Base-by-base conservation (phyloP, 2,888 invertebrate genomes). In the Dicycla oo region DNA sequence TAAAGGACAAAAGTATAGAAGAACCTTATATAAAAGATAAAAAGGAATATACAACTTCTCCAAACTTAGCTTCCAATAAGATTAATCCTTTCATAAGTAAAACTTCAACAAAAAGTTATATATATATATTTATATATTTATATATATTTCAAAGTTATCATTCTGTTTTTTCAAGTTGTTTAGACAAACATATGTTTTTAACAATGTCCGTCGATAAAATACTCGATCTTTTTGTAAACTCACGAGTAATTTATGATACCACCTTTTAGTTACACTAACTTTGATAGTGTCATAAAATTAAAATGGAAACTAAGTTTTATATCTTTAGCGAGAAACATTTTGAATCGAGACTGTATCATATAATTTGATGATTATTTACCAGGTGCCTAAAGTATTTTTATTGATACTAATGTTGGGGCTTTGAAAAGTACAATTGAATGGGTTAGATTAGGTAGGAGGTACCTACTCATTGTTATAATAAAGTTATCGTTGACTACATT, bases 251-350 rank as follows among this genome's bases (percentile, higher is more conserved):
- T 86, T 86, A 86, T 70, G 85, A 83, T 57, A 77, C 72, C 51
- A 47, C 79, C 82, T 81, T 81, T 77, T 81, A 79, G 83, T 83
- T 86, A 80, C 63, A 76, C 62, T 81, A 83, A 81, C 66, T 80
- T 86, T 86, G 83, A 86, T 86, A 77, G 85, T 86, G 69, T 84
- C 78, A 85, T 86, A 86, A 86, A 86, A 86, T 86, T 79, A 86
- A 83, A 86, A 81, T 78, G 85, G 81, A 81, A 84, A 81, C 85
- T 84, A 81, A 86, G 75, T 83, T 86, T 86, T 84, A 86, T 86
- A 81, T 73, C 80, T 83, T 80, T 86, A 78, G 76, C 73, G 67
- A 80, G 83, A 86, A 84, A 75, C 72, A 61, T 83, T 82, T 86
- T 80, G 70, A 72, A 74, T 75, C 56, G 60, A 73, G 70, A 49